These are phyloP conservation scores for Battus philenor DNA, from an alignment of 1,140 invertebrate species.

Conservation along the genomic window DNA sequence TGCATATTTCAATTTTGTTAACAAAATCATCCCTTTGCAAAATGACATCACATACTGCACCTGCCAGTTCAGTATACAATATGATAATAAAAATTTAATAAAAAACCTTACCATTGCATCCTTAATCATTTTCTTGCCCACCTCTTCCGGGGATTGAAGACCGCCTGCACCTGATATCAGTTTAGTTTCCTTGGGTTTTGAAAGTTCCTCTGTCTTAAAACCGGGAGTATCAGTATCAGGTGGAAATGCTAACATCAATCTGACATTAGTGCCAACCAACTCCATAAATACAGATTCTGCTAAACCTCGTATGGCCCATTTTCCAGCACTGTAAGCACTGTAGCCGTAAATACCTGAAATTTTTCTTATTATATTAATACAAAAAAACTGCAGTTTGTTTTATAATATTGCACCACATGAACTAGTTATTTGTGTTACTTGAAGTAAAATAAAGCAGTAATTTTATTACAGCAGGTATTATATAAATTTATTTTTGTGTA, in stretches of 20 bases:
- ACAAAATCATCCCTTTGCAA: too few relatives aligned
- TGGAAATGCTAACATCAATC: slow-evolving; percentile 91
- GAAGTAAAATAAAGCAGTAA: too few relatives aligned
- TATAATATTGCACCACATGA: too few relatives aligned
- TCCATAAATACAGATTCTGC: slow-evolving; percentile 97
- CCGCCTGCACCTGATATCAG: slow-evolving; percentile 90
- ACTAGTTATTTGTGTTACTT: too few relatives aligned
- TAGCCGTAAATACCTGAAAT: slow-evolving; percentile 91
- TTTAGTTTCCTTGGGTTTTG: slow-evolving; percentile 92
- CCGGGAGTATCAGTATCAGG: slow-evolving; percentile 99
- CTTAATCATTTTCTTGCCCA: slow-evolving; percentile 87
- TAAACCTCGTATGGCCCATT: slow-evolving; percentile 96
- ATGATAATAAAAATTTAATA: too few relatives aligned
- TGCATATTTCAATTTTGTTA: too few relatives aligned
- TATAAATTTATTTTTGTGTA: too few relatives aligned
- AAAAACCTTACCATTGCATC: slow-evolving; percentile 85
- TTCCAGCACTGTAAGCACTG: slow-evolving; percentile 92
- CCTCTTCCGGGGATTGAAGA: slow-evolving; percentile 84
- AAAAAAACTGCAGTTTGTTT: too few relatives aligned
- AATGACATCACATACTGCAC: too few relatives aligned
- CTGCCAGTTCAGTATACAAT: too few relatives aligned
- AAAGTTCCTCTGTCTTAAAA: slow-evolving; percentile 89
- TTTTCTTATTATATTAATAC: too few relatives aligned
- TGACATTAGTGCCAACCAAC: slow-evolving; percentile 87
- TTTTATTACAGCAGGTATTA: too few relatives aligned